Conservation (phyloP, 2,888 invertebrate genomes). For the Neoaliturus tenellus region DNA sequence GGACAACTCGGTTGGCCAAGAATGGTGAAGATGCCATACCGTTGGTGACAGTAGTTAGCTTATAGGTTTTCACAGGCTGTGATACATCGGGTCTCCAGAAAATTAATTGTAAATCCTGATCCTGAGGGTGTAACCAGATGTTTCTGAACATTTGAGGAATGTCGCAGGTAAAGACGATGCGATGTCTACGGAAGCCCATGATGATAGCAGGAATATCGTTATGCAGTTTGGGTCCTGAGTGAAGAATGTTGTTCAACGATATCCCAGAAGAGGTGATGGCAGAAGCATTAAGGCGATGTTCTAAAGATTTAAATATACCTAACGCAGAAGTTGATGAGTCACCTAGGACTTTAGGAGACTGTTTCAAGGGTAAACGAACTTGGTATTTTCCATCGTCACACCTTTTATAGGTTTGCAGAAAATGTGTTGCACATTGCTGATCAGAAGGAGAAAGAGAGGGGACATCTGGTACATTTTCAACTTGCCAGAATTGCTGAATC, state of each 20-base stretch:
- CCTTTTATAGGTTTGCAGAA: neutral
- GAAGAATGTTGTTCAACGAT: constrained; percentile 14
- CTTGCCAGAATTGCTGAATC: neutral
- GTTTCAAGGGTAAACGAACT: neutral
- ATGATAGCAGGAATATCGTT: neutral
- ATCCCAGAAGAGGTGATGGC: neutral
- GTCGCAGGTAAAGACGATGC: constrained; percentile 28
- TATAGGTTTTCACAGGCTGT: constrained; percentile 60
- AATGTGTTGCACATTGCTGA: neutral
- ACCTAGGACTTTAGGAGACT: constrained; percentile 12
- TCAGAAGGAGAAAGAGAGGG: neutral
- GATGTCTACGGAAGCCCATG: constrained; percentile 1
- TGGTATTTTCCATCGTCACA: constrained; percentile 9
- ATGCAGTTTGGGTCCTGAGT: constrained; percentile 42
- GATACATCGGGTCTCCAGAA: constrained; percentile 61
- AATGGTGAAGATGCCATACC: constrained; percentile 64
- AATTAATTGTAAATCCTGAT: constrained; percentile 63
- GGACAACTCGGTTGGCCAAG: constrained; percentile 59
- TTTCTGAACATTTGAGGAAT: constrained; percentile 58
- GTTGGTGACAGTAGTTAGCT: constrained; percentile 63
- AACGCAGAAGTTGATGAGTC: neutral
- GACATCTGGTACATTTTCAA: neutral
- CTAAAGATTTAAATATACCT: constrained; percentile 16
- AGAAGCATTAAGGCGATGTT: constrained; percentile 18
- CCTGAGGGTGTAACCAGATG: constrained; percentile 45